phyloP scores from a whole-genome alignment of 2,797 vertebrate species.

The Aeoliscus strigatus region DNA sequence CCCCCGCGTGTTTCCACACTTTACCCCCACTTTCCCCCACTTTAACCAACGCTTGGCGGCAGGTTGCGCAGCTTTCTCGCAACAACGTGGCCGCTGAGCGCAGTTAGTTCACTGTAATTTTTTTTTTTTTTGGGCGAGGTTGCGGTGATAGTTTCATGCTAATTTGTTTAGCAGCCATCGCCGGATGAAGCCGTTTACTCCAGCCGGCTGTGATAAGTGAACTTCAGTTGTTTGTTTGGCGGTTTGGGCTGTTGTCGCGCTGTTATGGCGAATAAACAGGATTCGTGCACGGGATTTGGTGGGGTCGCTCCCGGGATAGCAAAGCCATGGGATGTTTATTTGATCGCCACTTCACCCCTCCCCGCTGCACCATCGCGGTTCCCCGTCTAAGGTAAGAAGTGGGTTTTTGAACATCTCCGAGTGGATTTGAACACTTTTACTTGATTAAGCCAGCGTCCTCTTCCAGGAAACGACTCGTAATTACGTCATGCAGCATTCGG shows the following conservation, averaged over 20 bases:
- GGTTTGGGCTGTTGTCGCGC: no score
- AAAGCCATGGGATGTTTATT: constrained; percentile 61
- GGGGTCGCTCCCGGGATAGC: constrained; percentile 15
- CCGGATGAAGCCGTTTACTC: no score
- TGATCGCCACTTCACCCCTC: constrained; percentile 40
- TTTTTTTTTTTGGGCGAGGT: constrained; percentile 48
- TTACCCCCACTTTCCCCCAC: background rate
- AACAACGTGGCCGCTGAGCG: constrained; percentile 58
- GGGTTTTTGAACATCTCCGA: no score
- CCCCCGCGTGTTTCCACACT: constrained; percentile 46
- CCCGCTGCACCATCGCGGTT: constrained; percentile 43
- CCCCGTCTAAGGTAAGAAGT: constrained; percentile 45
- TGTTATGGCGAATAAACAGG: background rate
- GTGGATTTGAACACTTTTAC: no score
- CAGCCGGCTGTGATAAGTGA: no score
- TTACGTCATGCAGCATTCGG: no score
- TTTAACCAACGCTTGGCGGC: constrained; percentile 44
- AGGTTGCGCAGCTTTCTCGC: constrained; percentile 45
- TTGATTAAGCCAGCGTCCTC: no score
- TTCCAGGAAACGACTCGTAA: no score
- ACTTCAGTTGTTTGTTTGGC: no score
- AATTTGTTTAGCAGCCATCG: no score
- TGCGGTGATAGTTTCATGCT: background rate
- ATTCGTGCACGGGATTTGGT: constrained; percentile 24
- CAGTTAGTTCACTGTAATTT: constrained; percentile 27